Evolutionary conservation across 2,113 vertebrate genomes (phyloP).

Genomic region (Empidonax alnorum): DNA sequence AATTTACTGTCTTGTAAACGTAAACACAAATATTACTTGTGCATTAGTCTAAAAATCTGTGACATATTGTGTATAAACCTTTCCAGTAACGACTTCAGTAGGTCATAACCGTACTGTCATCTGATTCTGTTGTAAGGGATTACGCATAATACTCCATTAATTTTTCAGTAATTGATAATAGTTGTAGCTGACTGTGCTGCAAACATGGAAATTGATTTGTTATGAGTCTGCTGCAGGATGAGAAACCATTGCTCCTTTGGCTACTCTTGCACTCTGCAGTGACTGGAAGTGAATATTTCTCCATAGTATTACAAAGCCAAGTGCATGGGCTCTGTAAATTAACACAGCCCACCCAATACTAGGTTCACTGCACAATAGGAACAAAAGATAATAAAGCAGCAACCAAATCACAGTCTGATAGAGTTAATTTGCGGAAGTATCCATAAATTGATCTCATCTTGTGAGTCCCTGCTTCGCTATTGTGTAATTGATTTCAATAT

Average conservation of each 20-base stretch:
- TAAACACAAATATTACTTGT: not conserved
- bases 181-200: not conserved
- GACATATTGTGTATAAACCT: not conserved
- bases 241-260: not conserved
- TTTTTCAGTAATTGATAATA: not conserved
- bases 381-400: not conserved
- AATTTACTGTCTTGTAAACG: not conserved
- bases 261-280: not conserved
- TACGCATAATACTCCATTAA: not conserved
- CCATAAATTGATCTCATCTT: not conserved
- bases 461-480: not conserved
- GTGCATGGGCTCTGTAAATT: not conserved
- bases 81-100: not conserved
- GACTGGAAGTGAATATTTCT: not conserved
- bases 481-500: not conserved
- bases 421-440: not conserved
- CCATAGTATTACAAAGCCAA: not conserved
- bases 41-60: not conserved
- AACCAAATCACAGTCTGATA: not conserved
- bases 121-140: not conserved
- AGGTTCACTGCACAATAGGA: not conserved
- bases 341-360: not conserved
- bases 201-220: not conserved
- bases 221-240: not conserved
- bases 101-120: not conserved